These are phyloP conservation scores for Dysdera silvatica DNA, from an alignment of 1,140 invertebrate genomes.

Conservation along the genomic window DNA sequence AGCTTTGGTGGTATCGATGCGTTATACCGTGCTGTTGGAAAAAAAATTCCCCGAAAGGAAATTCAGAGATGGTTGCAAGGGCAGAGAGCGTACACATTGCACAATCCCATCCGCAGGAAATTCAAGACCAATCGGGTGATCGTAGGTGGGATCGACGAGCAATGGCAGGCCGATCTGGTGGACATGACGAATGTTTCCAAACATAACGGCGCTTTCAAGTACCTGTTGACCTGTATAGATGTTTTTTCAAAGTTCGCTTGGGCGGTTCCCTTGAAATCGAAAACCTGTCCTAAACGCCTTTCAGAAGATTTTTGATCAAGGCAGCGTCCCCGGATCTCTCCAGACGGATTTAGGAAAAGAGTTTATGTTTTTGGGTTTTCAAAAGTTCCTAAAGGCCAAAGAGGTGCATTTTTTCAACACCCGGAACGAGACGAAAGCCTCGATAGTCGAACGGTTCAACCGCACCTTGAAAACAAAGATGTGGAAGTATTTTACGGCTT, in stretches of 20 bases:
- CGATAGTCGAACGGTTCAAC: slow-evolving; percentile 38
- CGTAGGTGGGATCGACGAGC: slow-evolving; percentile 36
- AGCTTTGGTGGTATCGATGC: too few species aligned
- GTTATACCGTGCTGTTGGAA: too few species aligned
- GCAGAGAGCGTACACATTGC: slow-evolving; percentile 31
- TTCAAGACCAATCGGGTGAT: slow-evolving; percentile 29
- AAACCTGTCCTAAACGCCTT: too few species aligned
- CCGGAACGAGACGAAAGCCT: too few species aligned
- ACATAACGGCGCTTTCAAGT: slow-evolving; percentile 44
- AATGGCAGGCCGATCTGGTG: slow-evolving; percentile 42
- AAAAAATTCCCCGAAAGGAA: background rate
- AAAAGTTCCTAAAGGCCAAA: too few species aligned
- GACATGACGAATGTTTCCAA: slow-evolving; percentile 37
- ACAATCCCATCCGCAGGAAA: slow-evolving; percentile 28
- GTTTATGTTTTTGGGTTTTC: too few species aligned
- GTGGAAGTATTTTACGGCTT: slow-evolving; percentile 36
- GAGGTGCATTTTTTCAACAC: too few species aligned
- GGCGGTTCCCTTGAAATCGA: slow-evolving; percentile 44
- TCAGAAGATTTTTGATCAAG: too few species aligned
- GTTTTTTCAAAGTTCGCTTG: slow-evolving; percentile 46
- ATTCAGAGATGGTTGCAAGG: background rate
- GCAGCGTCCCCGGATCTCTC: too few species aligned
- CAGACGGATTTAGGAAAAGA: too few species aligned
- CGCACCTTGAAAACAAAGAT: slow-evolving; percentile 36
- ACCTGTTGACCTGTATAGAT: slow-evolving; percentile 47